Evolutionary conservation across 2,113 vertebrate species (phyloP).

Genomic region (Mastomys natalensis): DNA sequence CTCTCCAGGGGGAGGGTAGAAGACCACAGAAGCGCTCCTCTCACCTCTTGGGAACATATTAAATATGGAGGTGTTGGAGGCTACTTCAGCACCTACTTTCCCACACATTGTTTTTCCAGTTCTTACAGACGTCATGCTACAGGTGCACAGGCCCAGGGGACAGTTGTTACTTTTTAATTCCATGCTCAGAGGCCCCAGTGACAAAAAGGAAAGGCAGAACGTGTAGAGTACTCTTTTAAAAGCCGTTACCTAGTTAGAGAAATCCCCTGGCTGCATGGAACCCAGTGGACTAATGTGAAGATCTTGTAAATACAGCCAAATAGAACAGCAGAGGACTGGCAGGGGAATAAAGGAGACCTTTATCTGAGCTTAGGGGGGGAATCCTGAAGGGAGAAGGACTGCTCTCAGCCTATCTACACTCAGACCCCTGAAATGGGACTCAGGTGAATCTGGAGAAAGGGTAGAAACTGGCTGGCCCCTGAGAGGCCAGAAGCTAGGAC

Average conservation of each 20-base stretch:
- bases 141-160: neutral
- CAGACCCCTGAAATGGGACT: neutral
- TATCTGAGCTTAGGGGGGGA: neutral
- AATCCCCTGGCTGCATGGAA: slow-evolving; percentile 57
- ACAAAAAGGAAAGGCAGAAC: slow-evolving; percentile 56
- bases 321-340: neutral
- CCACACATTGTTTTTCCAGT: slow-evolving; percentile 21
- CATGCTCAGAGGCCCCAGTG: slow-evolving; percentile 5
- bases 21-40: neutral
- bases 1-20: neutral
- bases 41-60: neutral
- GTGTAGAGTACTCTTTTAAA: slow-evolving; percentile 27
- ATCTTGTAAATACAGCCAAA: slow-evolving; percentile 46
- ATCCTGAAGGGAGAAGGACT: neutral
- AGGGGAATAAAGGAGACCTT: neutral
- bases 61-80: neutral
- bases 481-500: neutral
- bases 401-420: neutral
- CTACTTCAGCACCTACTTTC: neutral
- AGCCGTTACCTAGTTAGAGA: slow-evolving; percentile 73
- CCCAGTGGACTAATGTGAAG: slow-evolving; percentile 44
- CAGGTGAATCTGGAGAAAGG: neutral
- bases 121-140: neutral
- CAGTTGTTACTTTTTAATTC: slow-evolving; percentile 42
- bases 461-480: neutral